Base-by-base conservation (phyloP, 2,888 invertebrate genomes). In the Hedya salicella region DNA sequence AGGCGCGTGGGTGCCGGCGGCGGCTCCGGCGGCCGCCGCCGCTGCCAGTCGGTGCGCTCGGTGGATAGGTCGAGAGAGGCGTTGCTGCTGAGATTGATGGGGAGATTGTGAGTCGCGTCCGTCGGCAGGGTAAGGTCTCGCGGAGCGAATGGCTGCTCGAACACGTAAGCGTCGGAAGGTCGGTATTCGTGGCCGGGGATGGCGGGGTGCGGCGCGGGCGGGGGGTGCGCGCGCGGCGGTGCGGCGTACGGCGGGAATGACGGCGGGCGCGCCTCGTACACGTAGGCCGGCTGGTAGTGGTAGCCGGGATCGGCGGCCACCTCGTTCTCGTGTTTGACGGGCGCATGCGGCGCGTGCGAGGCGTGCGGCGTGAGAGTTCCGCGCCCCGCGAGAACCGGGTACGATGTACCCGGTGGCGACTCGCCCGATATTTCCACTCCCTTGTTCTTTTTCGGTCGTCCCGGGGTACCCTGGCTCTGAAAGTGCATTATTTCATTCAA, bases 41-140 rank as follows among this genome's bases (percentile, higher is more conserved):
- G 85, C 71, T 82, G 86, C 87, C 89, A 88, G 54, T 87, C 88
- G 56, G 82, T 72, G 69, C 89, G 88, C 73, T 89, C 89, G 16
- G 86, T 87, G 63, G 88, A 88, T 62, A 90, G 81, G 77, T 91
- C 92, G 40, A 91, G 86, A 32, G 89, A 87, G 11, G 88, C 89
- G 81, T 91, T 89, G 81, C 87, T 88, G 82, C 92, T 91, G 53
- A 92, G 83, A 79, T 92, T 93, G 75, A 93, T 93, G 68, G 92
- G 91, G 44, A 92, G 76, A 78, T 91, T 89, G 82, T 85, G 89
- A 1, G 81, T 70, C 19, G 81, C 62, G 75, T 89, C 89, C 54
- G 84, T 66, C 5, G 86, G 81, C 5, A 85, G 75, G 13, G 85
- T 79, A 59, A 88, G 83, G 75, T 88, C 88, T 66, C 83, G 84